Base-by-base conservation (phyloP, 2,888 invertebrate species). In the Sisyra nigra region DNA sequence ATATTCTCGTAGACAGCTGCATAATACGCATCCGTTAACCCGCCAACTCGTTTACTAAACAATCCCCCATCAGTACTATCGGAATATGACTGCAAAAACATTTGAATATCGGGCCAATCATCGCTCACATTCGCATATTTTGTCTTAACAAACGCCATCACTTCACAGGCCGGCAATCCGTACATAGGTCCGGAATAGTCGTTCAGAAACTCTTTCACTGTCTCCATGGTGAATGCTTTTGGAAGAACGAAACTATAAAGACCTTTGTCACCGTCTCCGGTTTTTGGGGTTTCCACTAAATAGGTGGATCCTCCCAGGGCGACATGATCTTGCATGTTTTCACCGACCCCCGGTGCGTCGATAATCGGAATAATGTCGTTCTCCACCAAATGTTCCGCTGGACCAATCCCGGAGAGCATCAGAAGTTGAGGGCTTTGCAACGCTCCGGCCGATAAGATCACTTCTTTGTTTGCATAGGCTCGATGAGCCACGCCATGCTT, bases 351-450 rank as follows among this genome's bases (percentile, higher is more conserved):
- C 10, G 76, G 74, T 7, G 71, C 62, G 57, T 81, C 59, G 1
- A 64, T 65, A 14, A 82, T 58, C 0, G 78, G 67, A 14, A 72
- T 65, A 36, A 83, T 75, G 0, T 69, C 72, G 17, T 73, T 53
- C 36, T 76, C 66, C 41, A 66, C 58, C 3, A 85, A 63, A 54
- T 84, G 76, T 7, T 69, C 61, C 3, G 62, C 62, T 0, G 82
- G 78, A 3, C 86, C 85, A 9, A 89, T 69, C 0, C 92, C 92
- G 1, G 88, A 86, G 34, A 92, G 57, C 85, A 89, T 84, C 29
- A 93, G 65, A 13, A 92, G 53, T 56, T 92, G 89, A 0, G 91
- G 88, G 2, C 85, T 78, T 54, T 84, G 82, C 48, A 92, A 69
- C 0, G 87, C 62, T 2, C 92, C 96, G 1, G 87, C 87, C 13